A percentile compares a stretch with the other conserved stretches of the same genome.
Conservation (phyloP, 1,140 invertebrate species). For the Laodelphax striatellus region DNA sequence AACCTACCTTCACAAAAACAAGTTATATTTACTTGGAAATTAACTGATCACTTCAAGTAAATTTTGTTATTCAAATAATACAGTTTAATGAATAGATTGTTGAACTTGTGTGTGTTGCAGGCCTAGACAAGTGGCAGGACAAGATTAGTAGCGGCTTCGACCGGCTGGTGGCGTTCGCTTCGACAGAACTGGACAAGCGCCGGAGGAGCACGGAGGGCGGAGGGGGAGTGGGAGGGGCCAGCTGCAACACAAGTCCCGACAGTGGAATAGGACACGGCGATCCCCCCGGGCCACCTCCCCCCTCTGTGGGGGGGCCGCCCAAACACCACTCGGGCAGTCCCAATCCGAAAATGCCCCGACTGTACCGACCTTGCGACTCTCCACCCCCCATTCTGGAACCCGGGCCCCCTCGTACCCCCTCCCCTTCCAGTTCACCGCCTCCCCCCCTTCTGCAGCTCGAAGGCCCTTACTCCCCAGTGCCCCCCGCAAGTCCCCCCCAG, state of each 20-base stretch:
- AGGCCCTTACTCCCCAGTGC: constrained; percentile 31
- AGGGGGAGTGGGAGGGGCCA: constrained; percentile 33
- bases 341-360: constrained; percentile 31
- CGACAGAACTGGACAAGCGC: constrained; percentile 69
- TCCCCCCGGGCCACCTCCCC: constrained; percentile 36
- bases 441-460: constrained; percentile 26
- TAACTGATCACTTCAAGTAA: too few relatives aligned
- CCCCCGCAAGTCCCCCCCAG: constrained; percentile 24
- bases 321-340: constrained; percentile 32
- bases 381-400: constrained; percentile 33
- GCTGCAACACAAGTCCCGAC: constrained; percentile 62
- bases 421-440: constrained; percentile 44
- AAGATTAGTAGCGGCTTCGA: constrained; percentile 79
- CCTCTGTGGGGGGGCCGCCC: constrained; percentile 33
- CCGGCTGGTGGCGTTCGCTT: constrained; percentile 71
- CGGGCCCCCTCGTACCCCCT: constrained; percentile 53
- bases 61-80: too few relatives aligned
- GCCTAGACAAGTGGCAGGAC: constrained; percentile 61
- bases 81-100: too few relatives aligned
- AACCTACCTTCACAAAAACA: too few relatives aligned
- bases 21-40: too few relatives aligned
- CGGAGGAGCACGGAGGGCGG: constrained; percentile 55
- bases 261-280: constrained; percentile 63
- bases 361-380: constrained; percentile 25
- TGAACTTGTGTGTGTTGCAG: constrained; percentile 6